Evolutionary conservation across 2,113 vertebrate genomes (phyloP).

Genomic region (Hystrix cristata): DNA sequence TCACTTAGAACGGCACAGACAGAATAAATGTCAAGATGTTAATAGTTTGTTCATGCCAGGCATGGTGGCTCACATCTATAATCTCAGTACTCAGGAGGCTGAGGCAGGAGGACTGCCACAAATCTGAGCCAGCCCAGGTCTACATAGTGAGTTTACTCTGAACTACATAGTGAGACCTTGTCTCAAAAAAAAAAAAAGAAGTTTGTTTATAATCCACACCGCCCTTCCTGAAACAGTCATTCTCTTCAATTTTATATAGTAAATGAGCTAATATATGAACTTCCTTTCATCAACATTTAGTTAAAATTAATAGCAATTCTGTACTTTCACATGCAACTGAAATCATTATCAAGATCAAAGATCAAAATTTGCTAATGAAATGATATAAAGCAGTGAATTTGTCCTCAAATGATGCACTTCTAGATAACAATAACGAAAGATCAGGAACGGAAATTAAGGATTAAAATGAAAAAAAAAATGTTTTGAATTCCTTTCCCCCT

Average conservation of each 20-base stretch:
- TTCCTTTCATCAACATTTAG: background rate
- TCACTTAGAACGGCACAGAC: slow-evolving; percentile 49
- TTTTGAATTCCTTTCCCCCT: background rate
- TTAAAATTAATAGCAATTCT: slow-evolving; percentile 46
- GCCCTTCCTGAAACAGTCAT: slow-evolving; percentile 29
- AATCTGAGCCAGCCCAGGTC: too few relatives aligned
- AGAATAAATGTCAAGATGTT: slow-evolving; percentile 62
- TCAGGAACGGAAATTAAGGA: background rate
- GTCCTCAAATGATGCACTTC: background rate
- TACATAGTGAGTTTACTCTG: too few relatives aligned
- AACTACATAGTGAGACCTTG: too few relatives aligned
- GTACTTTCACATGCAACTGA: background rate
- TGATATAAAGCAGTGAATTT: background rate
- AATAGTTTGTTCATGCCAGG: slow-evolving; percentile 46
- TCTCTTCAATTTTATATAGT: slow-evolving; percentile 1
- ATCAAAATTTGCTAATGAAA: background rate
- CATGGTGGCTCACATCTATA: too few relatives aligned
- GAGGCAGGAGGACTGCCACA: too few relatives aligned
- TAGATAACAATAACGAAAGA: slow-evolving; percentile 20
- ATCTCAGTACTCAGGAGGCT: too few relatives aligned
- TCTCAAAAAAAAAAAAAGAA: too few relatives aligned
- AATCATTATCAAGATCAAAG: background rate
- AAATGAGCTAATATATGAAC: slow-evolving; percentile 40
- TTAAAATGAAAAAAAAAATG: background rate
- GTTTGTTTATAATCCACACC: slow-evolving; percentile 62